A percentile compares a stretch with the other conserved stretches of the same genome.
phyloP scores from a whole-genome alignment of 1,140 invertebrate genomes.

The fruit fly (Drosophila melanogaster) region Release_6_plus_ISO1_MT NT_033777.3:29167001-29167500 shows the following conservation, averaged over 20 bases:
- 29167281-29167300: conserved; percentile 89
- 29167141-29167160: conserved; percentile 84
- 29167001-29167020: conserved; percentile 92
- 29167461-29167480: conserved; percentile 85
- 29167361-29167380: conserved; percentile 71
- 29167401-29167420: conserved; percentile 60
- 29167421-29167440: conserved; percentile 64
- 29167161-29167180: conserved; percentile 87
- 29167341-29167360: conserved; percentile 88
- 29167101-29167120: conserved; percentile 85
- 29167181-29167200: conserved; percentile 88
- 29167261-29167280: conserved; percentile 85
- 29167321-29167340: conserved; percentile 88
- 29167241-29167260: conserved; percentile 86
- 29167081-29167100: conserved; percentile 86
- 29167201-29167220: conserved; percentile 87
- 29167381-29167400: conserved; percentile 68
- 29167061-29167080: conserved; percentile 91
- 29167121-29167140: conserved; percentile 86
- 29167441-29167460: conserved; percentile 69
- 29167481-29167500: conserved; percentile 78
- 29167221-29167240: conserved; percentile 87
- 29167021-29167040: conserved; percentile 92
- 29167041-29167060: conserved; percentile 94
- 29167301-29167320: conserved; percentile 87